phyloP scores from a whole-genome alignment of 1,140 invertebrate genomes.

The Leptonema lineaticorne region DNA sequence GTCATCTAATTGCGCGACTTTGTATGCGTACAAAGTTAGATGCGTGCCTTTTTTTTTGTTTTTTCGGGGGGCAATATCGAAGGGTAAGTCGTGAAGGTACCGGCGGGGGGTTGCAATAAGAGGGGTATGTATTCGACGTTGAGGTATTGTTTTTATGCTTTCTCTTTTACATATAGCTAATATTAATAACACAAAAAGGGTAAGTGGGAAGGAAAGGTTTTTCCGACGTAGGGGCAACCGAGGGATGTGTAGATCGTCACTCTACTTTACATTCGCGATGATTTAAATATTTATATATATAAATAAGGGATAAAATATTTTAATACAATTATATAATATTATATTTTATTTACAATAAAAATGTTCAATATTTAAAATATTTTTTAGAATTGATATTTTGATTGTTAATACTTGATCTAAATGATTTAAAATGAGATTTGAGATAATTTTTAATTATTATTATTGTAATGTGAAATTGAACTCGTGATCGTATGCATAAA shows the following conservation, averaged over 20 bases:
- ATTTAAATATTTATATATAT: not conserved
- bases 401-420: too few relatives aligned
- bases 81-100: not conserved
- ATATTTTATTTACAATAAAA: too few relatives aligned
- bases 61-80: slow-evolving; percentile 7
- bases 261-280: not conserved
- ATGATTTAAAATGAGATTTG: too few relatives aligned
- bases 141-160: slow-evolving; percentile 35
- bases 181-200: slow-evolving; percentile 35
- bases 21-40: not conserved
- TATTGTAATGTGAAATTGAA: not conserved
- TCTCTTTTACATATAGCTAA: slow-evolving; percentile 36
- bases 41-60: slow-evolving; percentile 4
- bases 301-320: too few relatives aligned
- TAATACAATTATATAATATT: too few relatives aligned
- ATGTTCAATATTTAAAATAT: too few relatives aligned
- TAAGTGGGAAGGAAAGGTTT: slow-evolving; percentile 31
- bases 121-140: slow-evolving; percentile 30
- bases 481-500: not conserved
- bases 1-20: slow-evolving; percentile 9
- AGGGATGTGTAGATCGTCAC: slow-evolving; percentile 19
- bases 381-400: too few relatives aligned
- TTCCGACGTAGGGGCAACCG: not conserved
- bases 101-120: slow-evolving; percentile 21
- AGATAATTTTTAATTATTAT: not conserved